phyloP scores from a whole-genome alignment of 2,888 invertebrate species.

The Monopis laevigella region DNA sequence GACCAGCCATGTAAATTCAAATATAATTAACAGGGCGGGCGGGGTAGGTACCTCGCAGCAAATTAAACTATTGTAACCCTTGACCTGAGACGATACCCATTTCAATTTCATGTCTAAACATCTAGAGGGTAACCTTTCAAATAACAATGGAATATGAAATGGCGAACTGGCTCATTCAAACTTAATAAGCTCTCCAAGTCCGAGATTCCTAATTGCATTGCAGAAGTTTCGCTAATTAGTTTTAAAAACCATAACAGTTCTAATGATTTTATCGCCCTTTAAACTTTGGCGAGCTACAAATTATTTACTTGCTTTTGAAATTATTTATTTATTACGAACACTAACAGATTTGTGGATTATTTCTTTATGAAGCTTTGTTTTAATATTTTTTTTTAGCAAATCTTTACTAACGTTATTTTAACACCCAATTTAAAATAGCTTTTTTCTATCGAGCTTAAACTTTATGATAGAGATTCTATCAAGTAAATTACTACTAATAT shows the following conservation, averaged over 20 bases:
- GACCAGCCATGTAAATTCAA: not conserved
- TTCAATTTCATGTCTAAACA: constrained; percentile 13
- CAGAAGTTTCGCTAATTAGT: constrained; percentile 9
- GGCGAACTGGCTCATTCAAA: constrained; percentile 12
- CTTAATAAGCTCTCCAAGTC: constrained; percentile 12
- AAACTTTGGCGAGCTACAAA: no score
- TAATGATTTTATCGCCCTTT: constrained; percentile 7
- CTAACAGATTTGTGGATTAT: no score
- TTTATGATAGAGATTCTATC: no score
- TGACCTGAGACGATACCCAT: constrained; percentile 12
- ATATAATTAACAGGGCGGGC: not conserved
- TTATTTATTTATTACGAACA: no score
- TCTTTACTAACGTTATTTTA: no score
- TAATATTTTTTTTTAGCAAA: no score
- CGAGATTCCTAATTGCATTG: constrained; percentile 8
- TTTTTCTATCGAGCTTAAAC: no score
- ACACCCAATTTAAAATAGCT: no score
- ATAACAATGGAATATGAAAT: constrained; percentile 14
- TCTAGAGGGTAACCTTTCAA: constrained; percentile 10
- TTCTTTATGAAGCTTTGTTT: no score
- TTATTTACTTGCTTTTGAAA: no score
- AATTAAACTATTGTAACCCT: constrained; percentile 9
- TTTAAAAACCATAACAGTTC: constrained; percentile 10
- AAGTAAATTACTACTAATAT: no score
- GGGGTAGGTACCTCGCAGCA: no score